Evolutionary conservation across 2,888 invertebrate genomes (phyloP).

Genomic region (Drosophila neutralis): DNA sequence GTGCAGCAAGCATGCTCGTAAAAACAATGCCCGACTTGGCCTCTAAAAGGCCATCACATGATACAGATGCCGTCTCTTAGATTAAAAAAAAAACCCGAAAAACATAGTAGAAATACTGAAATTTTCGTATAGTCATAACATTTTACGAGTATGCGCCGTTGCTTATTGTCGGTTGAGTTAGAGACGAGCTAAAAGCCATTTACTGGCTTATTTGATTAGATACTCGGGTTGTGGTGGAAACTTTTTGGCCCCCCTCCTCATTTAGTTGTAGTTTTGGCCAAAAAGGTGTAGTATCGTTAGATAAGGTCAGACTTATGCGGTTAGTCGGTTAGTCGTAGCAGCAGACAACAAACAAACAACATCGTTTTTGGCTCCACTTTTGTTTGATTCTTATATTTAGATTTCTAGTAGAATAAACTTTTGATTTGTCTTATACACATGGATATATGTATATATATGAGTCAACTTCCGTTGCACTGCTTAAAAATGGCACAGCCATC

Average conservation of each 20-base stretch:
- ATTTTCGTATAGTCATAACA: conserved; percentile 54
- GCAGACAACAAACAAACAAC: no score
- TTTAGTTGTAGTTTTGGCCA: neutral
- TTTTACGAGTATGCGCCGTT: conserved; percentile 44
- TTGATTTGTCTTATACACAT: neutral
- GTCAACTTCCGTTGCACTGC: neutral
- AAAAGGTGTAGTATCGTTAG: neutral
- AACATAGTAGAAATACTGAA: conserved; percentile 19
- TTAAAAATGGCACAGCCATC: neutral
- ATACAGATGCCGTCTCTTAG: conserved; percentile 66
- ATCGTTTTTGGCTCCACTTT: neutral
- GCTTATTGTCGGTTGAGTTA: conserved; percentile 53
- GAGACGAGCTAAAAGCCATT: conserved; percentile 52
- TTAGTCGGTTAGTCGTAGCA: neutral
- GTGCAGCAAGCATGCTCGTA: conserved; percentile 42
- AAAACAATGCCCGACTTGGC: conserved; percentile 62
- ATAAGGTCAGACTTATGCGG: neutral
- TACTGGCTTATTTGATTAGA: conserved; percentile 65
- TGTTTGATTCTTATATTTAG: neutral
- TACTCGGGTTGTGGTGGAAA: conserved; percentile 4
- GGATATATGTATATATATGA: neutral
- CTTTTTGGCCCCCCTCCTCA: neutral
- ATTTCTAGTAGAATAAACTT: neutral
- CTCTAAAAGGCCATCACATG: conserved; percentile 75
- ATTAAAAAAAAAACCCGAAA: conserved; percentile 45